Evolutionary conservation across 2,888 invertebrate species (phyloP), one percentile per base, ranked within the genome.

Genomic region (Dioctria linearis): DNA sequence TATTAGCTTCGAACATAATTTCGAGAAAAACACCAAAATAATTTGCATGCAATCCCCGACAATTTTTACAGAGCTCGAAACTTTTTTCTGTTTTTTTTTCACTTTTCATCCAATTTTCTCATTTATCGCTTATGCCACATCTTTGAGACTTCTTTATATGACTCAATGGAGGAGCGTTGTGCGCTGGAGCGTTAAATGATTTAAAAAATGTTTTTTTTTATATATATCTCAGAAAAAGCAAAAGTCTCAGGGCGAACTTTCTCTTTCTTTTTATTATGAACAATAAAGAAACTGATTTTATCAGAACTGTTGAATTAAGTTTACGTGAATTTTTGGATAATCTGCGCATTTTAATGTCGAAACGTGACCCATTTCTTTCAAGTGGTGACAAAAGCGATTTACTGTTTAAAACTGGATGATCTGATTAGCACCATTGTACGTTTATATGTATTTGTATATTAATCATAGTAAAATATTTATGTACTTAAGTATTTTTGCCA

Each of bases 1-100:
- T 39, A 39, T 37, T 49, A 51, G 49, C 6, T 3, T 54, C 11
- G 6, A 11, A 54, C 4, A 54, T 11, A 71, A 46, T 49, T 76
- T 63, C 46, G 25, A 13, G 43, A 75, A 75, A 42, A 57, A 13
- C 40, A 8, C 57, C 76, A 25, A 76, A 39, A 39, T n/a, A 13
- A 43, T 63, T 46, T 76, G 76, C 76, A 76, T 76, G 76, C 76
- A 76, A 63, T 76, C 37, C 11, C 43, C 76, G 63, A 37, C 37
- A 63, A 11, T 54, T 6, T 54, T 63, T 37, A 40, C 25, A 63
- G 39, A 25, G 25, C 25, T 37, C 63, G 57, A 66, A 66, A 43
- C 3, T 49, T 25, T n/a, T 5, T 76, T 57, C 11, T 57, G 11
- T 73, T 54, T 57, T 54, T 25, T 25, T 25, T 25, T 25, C 25